Conservation (phyloP, 1,140 invertebrate genomes). For the Caenorhabditis inopinata region DNA sequence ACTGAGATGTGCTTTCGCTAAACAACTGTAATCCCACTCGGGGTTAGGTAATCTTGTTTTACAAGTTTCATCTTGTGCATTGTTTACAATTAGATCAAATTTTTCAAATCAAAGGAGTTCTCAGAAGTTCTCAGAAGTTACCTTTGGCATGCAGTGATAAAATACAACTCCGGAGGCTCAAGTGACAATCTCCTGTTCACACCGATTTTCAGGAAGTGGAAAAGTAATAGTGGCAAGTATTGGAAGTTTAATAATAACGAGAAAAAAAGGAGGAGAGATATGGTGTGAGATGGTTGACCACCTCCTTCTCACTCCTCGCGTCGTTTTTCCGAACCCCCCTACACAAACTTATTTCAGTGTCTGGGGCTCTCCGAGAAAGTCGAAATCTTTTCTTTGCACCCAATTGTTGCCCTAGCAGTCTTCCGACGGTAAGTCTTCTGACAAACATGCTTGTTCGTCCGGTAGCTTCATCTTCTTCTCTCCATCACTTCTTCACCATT, state of each 20-base stretch:
- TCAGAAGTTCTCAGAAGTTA: background rate
- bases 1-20: background rate
- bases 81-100: conserved; percentile 5
- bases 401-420: conserved; percentile 23
- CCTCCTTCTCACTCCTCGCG: conserved; percentile 25
- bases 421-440: conserved; percentile 21
- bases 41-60: background rate
- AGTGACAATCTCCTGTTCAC: no score
- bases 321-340: conserved; percentile 27
- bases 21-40: background rate
- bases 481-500: background rate
- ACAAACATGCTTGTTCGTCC: conserved; percentile 23
- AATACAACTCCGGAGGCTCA: no score
- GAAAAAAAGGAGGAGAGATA: background rate
- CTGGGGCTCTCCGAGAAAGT: conserved; percentile 4
- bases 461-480: conserved; percentile 6
- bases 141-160: conserved; percentile 25
- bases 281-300: conserved; percentile 32
- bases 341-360: conserved; percentile 24
- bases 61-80: conserved; percentile 17
- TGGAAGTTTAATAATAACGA: background rate
- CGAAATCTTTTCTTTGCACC: background rate
- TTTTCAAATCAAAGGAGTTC: background rate
- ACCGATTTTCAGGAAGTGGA: background rate
- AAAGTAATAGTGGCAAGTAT: background rate